Evolutionary conservation across 2,113 vertebrate genomes (phyloP).

Genomic region (Chlamydotis undulata): DNA sequence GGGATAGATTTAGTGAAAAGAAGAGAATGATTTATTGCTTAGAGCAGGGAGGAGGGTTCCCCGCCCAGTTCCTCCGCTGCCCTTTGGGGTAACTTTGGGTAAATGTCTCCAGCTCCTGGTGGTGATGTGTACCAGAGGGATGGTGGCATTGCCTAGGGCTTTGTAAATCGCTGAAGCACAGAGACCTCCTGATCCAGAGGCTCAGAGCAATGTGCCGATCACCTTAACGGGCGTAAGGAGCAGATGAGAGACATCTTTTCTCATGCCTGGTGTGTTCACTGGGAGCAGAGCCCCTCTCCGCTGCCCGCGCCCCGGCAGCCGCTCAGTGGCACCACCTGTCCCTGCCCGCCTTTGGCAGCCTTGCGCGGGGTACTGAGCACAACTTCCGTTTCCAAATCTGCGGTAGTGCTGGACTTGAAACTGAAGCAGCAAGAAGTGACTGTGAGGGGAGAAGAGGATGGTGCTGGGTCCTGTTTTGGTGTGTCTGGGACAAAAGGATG

Average conservation of each 20-base stretch:
- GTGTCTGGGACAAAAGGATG: background rate
- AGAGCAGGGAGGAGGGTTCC: background rate
- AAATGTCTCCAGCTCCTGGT: background rate
- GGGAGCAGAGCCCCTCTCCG: no score
- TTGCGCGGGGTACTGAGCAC: background rate
- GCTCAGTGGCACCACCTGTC: no score
- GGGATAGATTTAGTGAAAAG: background rate
- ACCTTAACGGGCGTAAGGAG: no score
- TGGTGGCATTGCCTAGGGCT: background rate
- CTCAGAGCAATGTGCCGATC: fast-evolving
- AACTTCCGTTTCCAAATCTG: fast-evolving
- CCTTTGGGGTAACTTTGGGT: background rate
- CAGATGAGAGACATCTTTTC: no score
- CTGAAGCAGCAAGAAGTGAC: background rate
- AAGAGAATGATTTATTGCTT: background rate
- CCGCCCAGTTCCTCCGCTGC: background rate
- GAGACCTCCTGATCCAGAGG: background rate
- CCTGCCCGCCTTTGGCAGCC: no score
- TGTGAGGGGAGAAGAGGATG: background rate
- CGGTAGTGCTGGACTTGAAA: background rate
- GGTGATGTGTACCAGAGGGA: background rate
- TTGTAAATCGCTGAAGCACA: background rate
- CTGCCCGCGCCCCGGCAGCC: no score
- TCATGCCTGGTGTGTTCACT: no score
- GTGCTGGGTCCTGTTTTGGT: background rate